phyloP scores from a whole-genome alignment of 2,888 invertebrate species.

The Apamea crenata region DNA sequence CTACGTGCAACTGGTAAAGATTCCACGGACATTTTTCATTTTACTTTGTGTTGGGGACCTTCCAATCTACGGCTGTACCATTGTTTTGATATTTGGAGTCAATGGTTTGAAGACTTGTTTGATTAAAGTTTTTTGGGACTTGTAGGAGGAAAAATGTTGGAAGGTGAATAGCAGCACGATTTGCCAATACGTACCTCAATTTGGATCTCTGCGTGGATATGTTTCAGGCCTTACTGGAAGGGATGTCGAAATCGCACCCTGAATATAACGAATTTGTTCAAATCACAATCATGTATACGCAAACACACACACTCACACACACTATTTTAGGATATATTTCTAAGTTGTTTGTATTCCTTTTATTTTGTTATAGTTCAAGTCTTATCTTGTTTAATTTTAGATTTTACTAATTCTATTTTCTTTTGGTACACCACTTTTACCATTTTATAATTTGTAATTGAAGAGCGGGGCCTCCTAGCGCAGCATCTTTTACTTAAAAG shows the following conservation, averaged over 20 bases:
- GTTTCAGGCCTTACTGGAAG: neutral
- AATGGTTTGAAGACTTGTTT: conserved; percentile 21
- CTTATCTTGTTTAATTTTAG: too few species aligned
- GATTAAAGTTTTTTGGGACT: conserved; percentile 24
- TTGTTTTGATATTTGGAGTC: conserved; percentile 8
- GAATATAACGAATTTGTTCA: neutral
- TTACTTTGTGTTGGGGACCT: conserved; percentile 21
- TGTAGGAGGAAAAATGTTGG: neutral
- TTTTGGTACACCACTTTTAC: too few species aligned
- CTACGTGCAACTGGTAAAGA: conserved; percentile 45
- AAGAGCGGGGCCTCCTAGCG: too few species aligned
- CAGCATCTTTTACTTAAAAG: too few species aligned
- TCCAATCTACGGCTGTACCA: conserved; percentile 8
- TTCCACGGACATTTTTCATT: conserved; percentile 44
- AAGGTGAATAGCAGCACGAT: neutral
- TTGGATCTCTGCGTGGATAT: neutral
- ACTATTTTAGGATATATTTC: too few species aligned
- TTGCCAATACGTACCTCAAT: neutral
- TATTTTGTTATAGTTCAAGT: too few species aligned
- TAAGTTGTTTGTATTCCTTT: too few species aligned
- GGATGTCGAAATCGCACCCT: neutral
- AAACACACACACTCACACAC: too few species aligned
- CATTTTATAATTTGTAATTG: too few species aligned
- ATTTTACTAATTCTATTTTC: too few species aligned
- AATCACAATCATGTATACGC: neutral